phyloP scores from a whole-genome alignment of 37 sponge, comb jelly and placozoan species.

The Axinella damicornis region DNA sequence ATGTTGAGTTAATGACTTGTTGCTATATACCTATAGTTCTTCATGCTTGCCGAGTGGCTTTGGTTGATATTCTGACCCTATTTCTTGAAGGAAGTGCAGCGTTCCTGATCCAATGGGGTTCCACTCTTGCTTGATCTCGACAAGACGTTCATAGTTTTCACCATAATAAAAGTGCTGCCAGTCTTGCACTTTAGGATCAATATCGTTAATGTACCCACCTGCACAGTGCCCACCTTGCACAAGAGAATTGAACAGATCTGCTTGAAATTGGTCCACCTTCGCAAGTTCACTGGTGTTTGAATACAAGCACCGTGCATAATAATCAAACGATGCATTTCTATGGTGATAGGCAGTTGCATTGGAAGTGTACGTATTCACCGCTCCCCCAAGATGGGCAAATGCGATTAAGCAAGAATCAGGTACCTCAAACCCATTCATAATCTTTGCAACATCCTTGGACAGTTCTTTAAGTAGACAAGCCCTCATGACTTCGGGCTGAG shows the following conservation, averaged over 20 bases:
- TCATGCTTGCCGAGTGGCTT: too few relatives aligned
- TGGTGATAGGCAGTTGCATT: neutral
- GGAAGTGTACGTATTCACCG: neutral
- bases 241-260: neutral
- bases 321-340: conserved; percentile 23
- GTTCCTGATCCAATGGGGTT: conserved; percentile 15
- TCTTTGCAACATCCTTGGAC: too few relatives aligned
- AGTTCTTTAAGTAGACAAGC: too few relatives aligned
- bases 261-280: conserved; percentile 28
- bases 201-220: conserved; percentile 51
- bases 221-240: neutral
- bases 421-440: conserved; percentile 1
- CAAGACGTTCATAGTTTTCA: conserved; percentile 13
- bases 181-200: conserved; percentile 19
- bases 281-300: neutral
- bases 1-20: too few relatives aligned
- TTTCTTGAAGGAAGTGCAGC: conserved; percentile 17
- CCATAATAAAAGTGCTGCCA: conserved; percentile 43
- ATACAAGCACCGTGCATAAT: conserved; percentile 22
- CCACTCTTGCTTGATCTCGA: conserved; percentile 36
- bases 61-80: conserved; percentile 6
- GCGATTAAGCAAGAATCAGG: conserved; percentile 16
- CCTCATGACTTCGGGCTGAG: too few relatives aligned
- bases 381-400: conserved; percentile 47
- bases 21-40: too few relatives aligned